Evolutionary conservation across 2,888 invertebrate genomes (phyloP), one percentile per base, ranked within the genome.

Genomic region (Galeruca laticollis): DNA sequence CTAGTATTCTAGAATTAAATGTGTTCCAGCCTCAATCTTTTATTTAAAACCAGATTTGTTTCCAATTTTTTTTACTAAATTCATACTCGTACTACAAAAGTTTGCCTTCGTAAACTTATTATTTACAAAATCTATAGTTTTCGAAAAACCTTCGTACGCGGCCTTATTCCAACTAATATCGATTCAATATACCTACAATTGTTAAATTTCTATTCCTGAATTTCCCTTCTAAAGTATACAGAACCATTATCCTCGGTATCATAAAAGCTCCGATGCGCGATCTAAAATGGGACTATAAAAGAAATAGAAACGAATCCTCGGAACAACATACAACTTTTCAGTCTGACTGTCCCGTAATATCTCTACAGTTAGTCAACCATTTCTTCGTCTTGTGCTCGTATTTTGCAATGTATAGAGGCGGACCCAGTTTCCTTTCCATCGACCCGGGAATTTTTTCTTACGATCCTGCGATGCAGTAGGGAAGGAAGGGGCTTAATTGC

Each of bases 281-380:
- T n/a, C 67, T 68, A 61, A 68, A 73, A 66, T 64, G 66, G 43
- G 66, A 67, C 66, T 54, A 60, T 65, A 70, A 70, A 70, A 60
- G 64, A 73, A 67, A 69, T 69, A 69, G 64, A 68, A 66, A 59
- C 69, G 69, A 60, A 69, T 68, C 66, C 68, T 51, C 18, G 18
- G 68, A 71, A 71, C 68, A 70, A 68, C 68, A 77, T 72, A 75
- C 74, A 75, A 79, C 79, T 79, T 79, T 78, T 78, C 76, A 71
- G 75, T 76, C 74, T 69, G 75, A 73, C 79, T 81, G 81, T 81
- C 80, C 81, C 78, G 80, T 79, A 81, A 81, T 80, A 79, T 76
- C 71, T 76, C 71, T 71, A 61, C 70, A 77, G 75, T 71, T 51
- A 76, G 61, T 75, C 80, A 71, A 21, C 49, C 61, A 69, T 56